phyloP scores from a whole-genome alignment of 2,888 invertebrate species.

The Epinotia nisella region DNA sequence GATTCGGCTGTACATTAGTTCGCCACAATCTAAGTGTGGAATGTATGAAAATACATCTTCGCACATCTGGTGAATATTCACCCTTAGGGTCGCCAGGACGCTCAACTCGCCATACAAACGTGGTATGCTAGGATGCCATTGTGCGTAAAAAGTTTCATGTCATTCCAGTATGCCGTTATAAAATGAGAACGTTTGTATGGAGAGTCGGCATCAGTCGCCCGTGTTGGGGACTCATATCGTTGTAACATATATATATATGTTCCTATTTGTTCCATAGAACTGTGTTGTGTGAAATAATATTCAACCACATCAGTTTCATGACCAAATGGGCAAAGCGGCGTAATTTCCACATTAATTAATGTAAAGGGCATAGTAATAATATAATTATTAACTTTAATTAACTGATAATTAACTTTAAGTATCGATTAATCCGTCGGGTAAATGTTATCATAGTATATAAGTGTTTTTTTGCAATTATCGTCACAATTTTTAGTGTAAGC shows the following conservation, averaged over 20 bases:
- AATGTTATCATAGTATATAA: slow-evolving; percentile 54
- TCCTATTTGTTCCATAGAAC: background rate
- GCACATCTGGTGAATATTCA: background rate
- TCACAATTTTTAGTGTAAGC: slow-evolving; percentile 52
- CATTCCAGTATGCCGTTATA: too few relatives aligned
- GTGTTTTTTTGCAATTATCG: slow-evolving; percentile 51
- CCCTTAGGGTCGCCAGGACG: background rate
- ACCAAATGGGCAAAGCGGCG: slow-evolving; percentile 1
- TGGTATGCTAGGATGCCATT: too few relatives aligned
- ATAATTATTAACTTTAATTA: slow-evolving; percentile 43
- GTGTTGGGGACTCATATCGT: background rate
- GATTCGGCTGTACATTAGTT: too few relatives aligned
- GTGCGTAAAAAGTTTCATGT: too few relatives aligned
- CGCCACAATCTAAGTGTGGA: background rate
- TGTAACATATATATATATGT: slow-evolving; percentile 6
- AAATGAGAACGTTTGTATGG: too few relatives aligned
- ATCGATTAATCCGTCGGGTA: slow-evolving; percentile 52
- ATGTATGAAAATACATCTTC: background rate
- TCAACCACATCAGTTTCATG: background rate
- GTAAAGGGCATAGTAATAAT: slow-evolving; percentile 30
- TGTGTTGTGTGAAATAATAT: background rate
- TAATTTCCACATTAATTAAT: slow-evolving; percentile 6
- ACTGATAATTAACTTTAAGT: slow-evolving; percentile 43
- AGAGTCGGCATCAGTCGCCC: too few relatives aligned
- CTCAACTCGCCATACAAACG: too few relatives aligned